These are phyloP conservation scores for Acronicta aceris DNA, from an alignment of 2,888 invertebrate genomes.

Conservation along the genomic window DNA sequence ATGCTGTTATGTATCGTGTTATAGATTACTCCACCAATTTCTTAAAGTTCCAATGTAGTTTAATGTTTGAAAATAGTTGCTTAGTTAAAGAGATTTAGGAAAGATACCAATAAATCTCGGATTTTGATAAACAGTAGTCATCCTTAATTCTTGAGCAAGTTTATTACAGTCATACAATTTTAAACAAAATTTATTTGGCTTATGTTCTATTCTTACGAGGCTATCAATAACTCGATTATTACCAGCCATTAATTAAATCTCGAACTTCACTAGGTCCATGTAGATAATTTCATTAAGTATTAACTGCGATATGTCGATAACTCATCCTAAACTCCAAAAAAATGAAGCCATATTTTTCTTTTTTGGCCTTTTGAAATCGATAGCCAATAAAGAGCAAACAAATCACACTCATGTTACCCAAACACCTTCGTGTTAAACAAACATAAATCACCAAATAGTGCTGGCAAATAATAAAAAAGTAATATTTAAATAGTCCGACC, in stretches of 20 bases:
- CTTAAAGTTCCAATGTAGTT: too few species aligned
- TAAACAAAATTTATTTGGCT: background rate
- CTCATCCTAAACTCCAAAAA: slow-evolving; percentile 42
- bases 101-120: too few species aligned
- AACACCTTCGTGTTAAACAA: slow-evolving; percentile 84
- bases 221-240: slow-evolving; percentile 17
- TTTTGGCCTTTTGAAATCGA: slow-evolving; percentile 68
- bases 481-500: slow-evolving; percentile 83
- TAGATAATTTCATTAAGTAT: slow-evolving; percentile 28
- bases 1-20: too few species aligned
- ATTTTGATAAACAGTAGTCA: too few species aligned
- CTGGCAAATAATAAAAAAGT: slow-evolving; percentile 84
- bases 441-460: slow-evolving; percentile 83
- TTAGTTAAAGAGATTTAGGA: too few species aligned
- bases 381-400: slow-evolving; percentile 80
- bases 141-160: too few species aligned
- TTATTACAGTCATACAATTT: too few species aligned
- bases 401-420: slow-evolving; percentile 81
- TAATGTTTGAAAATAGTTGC: too few species aligned
- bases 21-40: too few species aligned
- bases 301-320: slow-evolving; percentile 39
- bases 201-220: background rate
- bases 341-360: slow-evolving; percentile 61
- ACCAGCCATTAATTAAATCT: slow-evolving; percentile 6
- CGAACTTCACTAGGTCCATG: slow-evolving; percentile 9